phyloP scores from a whole-genome alignment of 53 echinoderm and acorn worm genomes.

The Paracentrotus lividus region DNA sequence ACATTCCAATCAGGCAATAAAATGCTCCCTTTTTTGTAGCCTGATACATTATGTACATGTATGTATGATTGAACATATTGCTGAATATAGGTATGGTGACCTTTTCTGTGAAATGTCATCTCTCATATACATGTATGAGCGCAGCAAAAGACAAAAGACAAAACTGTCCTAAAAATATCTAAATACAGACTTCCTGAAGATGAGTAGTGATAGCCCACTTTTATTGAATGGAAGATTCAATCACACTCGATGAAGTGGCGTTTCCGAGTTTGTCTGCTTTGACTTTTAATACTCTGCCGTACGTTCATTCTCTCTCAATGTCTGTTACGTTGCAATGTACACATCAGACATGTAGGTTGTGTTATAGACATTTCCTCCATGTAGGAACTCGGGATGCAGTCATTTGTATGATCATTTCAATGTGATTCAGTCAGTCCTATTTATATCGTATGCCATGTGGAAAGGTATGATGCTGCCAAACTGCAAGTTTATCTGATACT shows the following conservation, averaged over 20 bases:
- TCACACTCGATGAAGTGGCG: neutral
- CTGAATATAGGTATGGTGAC: too few relatives aligned
- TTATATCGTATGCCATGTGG: constrained; percentile 1
- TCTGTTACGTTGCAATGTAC: neutral
- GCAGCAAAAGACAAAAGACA: too few relatives aligned
- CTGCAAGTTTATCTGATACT: neutral
- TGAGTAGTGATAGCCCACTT: neutral
- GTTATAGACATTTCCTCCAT: constrained; percentile 7
- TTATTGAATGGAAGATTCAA: neutral
- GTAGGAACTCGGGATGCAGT: constrained; percentile 22
- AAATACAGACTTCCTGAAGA: neutral
- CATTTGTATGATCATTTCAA: neutral
- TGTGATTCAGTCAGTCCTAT: constrained; percentile 36
- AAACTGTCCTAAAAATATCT: neutral
- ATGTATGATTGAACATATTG: too few relatives aligned
- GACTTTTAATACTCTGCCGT: neutral
- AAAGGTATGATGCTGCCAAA: neutral
- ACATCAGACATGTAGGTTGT: too few relatives aligned
- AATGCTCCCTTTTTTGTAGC: too few relatives aligned
- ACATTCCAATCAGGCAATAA: too few relatives aligned
- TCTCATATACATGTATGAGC: neutral
- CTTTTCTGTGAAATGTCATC: too few relatives aligned
- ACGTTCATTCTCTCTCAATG: neutral
- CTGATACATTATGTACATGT: too few relatives aligned
- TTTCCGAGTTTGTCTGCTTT: neutral